Evolutionary conservation across 1,140 invertebrate species (phyloP).

Genomic region (Danaus plexippus): DNA sequence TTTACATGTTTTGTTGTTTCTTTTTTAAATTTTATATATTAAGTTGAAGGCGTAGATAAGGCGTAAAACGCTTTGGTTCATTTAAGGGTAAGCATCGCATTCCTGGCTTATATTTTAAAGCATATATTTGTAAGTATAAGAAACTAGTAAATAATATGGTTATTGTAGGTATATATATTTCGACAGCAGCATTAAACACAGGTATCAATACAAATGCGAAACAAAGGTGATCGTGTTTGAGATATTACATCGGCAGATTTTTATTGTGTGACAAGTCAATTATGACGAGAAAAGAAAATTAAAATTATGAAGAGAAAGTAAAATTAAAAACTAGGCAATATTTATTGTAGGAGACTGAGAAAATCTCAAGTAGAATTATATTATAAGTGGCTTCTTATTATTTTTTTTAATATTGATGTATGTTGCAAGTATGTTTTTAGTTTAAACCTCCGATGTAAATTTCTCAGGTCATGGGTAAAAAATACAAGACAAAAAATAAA

Average conservation of each 20-base stretch:
- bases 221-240: constrained; percentile 34
- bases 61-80: not conserved
- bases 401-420: no score
- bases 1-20: constrained; percentile 4
- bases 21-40: constrained; percentile 1
- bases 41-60: no score
- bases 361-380: no score
- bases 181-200: constrained; percentile 32
- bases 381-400: no score
- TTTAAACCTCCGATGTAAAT: constrained; percentile 11
- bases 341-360: no score
- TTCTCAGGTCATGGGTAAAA: constrained; percentile 14
- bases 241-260: constrained; percentile 17
- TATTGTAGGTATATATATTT: constrained; percentile 8
- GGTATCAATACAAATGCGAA: constrained; percentile 39
- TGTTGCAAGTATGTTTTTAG: not conserved
- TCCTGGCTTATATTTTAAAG: constrained; percentile 36
- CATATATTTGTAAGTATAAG: constrained; percentile 13
- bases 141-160: not conserved
- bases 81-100: constrained; percentile 40
- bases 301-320: no score
- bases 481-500: constrained; percentile 33
- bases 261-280: not conserved
- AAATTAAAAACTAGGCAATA: no score
- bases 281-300: no score